Conservation (phyloP, 2,113 vertebrate genomes). For the Talpa occidentalis region DNA sequence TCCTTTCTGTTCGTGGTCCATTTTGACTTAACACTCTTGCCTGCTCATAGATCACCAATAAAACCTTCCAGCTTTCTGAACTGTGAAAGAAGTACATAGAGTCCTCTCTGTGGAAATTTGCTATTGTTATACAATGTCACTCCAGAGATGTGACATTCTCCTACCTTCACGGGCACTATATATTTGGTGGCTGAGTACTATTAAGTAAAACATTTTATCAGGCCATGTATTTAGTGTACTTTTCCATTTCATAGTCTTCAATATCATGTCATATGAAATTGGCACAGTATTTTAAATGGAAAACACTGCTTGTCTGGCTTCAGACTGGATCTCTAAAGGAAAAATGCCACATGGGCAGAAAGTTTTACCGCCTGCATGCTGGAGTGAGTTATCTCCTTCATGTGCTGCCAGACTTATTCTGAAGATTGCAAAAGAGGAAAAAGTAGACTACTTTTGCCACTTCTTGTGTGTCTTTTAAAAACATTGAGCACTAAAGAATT, state of each 20-base stretch:
- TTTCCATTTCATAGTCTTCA: neutral
- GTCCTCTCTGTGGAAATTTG: neutral
- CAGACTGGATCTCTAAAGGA: neutral
- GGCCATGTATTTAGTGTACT: neutral
- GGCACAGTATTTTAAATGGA: neutral
- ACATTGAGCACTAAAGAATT: neutral
- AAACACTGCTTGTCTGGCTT: neutral
- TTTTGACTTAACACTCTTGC: neutral
- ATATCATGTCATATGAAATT: neutral
- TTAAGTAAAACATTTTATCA: neutral
- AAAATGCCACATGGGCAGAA: neutral
- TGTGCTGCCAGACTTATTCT: neutral
- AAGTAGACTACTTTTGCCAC: neutral
- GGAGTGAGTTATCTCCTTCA: neutral
- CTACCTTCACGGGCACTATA: neutral
- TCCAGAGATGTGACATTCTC: neutral
- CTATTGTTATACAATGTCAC: neutral
- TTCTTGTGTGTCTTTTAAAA: constrained; percentile 16
- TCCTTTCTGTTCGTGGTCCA: neutral
- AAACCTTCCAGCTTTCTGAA: neutral
- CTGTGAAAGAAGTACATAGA: neutral
- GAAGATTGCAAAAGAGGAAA: neutral
- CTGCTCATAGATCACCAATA: neutral
- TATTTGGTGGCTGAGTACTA: neutral
- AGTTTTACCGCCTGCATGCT: neutral